A percentile compares a stretch with the other conserved stretches of the same genome.
phyloP scores from a whole-genome alignment of 92 coral and sea anemone genomes.

The Porites lobata region DNA sequence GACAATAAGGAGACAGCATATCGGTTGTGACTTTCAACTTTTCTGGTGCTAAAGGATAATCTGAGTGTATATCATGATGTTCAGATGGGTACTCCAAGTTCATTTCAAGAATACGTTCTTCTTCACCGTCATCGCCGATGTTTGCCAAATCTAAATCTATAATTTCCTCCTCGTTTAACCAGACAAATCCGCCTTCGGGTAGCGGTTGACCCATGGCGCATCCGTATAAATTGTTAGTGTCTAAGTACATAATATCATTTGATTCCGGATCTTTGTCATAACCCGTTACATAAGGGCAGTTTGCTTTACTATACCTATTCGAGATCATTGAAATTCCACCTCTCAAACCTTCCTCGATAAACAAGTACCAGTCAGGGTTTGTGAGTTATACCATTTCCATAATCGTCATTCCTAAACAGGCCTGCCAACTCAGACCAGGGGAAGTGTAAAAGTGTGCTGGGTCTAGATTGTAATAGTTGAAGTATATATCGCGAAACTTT shows the following conservation, averaged over 20 bases:
- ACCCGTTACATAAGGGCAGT: conserved; percentile 43
- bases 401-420: conserved; percentile 64
- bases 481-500: conserved; percentile 60
- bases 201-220: too few relatives aligned
- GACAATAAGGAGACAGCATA: conserved; percentile 61
- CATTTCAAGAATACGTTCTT: neutral
- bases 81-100: neutral
- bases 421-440: conserved; percentile 64
- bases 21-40: conserved; percentile 40
- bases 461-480: conserved; percentile 61
- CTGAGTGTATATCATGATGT: conserved; percentile 4
- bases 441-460: conserved; percentile 58
- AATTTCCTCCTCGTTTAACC: neutral
- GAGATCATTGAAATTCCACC: conserved; percentile 54
- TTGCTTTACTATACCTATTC: conserved; percentile 41
- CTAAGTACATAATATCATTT: too few relatives aligned
- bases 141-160: neutral
- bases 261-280: conserved; percentile 7
- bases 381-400: conserved; percentile 52
- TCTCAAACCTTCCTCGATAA: conserved; percentile 12
- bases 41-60: conserved; percentile 69
- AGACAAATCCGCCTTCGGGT: neutral
- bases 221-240: too few relatives aligned
- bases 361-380: conserved; percentile 53
- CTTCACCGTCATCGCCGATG: neutral